These are phyloP conservation scores for Raillietiella orientalis DNA, from an alignment of 2,888 invertebrate species.

Conservation along the genomic window DNA sequence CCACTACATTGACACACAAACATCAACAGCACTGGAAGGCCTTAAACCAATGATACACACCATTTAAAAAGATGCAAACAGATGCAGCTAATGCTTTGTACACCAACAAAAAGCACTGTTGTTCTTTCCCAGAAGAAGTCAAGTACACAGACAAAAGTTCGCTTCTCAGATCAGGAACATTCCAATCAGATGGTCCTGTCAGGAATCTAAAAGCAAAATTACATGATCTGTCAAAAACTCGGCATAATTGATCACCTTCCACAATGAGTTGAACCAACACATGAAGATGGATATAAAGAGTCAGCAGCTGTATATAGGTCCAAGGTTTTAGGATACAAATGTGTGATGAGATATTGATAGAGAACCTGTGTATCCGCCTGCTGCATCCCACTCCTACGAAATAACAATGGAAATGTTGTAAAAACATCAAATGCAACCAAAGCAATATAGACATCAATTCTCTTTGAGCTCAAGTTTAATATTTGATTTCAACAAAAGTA, in stretches of 20 bases:
- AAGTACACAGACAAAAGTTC: constrained; percentile 33
- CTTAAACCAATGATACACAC: no score
- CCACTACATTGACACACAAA: no score
- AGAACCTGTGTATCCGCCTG: constrained; percentile 56
- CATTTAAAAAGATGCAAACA: constrained; percentile 46
- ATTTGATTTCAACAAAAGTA: no score
- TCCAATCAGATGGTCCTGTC: constrained; percentile 26
- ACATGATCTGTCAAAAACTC: constrained; percentile 3
- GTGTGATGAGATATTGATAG: constrained; percentile 50
- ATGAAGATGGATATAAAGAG: neutral
- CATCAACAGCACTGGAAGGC: no score
- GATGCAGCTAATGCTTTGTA: constrained; percentile 60
- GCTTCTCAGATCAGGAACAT: constrained; percentile 20
- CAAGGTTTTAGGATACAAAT: constrained; percentile 20
- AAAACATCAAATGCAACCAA: no score
- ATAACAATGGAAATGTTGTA: no score
- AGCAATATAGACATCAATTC: no score
- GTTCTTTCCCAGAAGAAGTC: constrained; percentile 22
- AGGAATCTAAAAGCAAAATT: constrained; percentile 19
- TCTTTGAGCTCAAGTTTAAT: no score
- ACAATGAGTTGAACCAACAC: no score
- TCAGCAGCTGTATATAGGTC: neutral
- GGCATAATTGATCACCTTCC: no score
- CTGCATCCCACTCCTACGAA: constrained; percentile 47
- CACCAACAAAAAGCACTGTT: constrained; percentile 42